Conservation (phyloP, 2,797 vertebrate species). For the Xyrichtys novacula region DNA sequence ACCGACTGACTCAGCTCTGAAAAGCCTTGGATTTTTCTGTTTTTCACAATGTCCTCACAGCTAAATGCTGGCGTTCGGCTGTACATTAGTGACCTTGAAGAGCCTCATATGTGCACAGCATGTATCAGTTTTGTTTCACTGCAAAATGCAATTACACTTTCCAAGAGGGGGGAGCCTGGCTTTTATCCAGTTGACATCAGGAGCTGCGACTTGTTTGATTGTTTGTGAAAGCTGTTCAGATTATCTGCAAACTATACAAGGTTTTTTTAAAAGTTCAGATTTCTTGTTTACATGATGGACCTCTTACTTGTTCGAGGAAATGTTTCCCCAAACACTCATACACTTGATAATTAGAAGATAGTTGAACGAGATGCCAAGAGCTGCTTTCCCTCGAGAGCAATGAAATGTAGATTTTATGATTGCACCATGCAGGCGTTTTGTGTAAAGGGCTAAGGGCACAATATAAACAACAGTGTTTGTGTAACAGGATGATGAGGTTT, state of each 20-base stretch:
- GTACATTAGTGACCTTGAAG: conserved; percentile 14
- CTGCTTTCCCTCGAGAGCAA: conserved; percentile 55
- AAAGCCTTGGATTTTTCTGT: not conserved
- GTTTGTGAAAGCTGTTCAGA: conserved; percentile 10
- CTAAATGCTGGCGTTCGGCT: not conserved
- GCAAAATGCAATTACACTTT: conserved; percentile 16
- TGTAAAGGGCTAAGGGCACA: conserved; percentile 48
- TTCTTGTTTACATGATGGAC: conserved; percentile 57
- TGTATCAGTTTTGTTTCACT: conserved; percentile 8
- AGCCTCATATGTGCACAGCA: not conserved
- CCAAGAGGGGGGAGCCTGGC: not conserved
- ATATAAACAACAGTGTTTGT: conserved; percentile 25
- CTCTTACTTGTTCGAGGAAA: conserved; percentile 46
- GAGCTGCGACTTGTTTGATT: conserved; percentile 20
- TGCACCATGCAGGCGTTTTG: conserved; percentile 50
- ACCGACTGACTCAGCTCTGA: conserved; percentile 4
- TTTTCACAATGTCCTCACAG: not conserved
- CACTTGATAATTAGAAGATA: conserved; percentile 66
- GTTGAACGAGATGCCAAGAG: conserved; percentile 45
- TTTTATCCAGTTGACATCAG: conserved; percentile 26
- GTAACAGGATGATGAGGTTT: conserved; percentile 16
- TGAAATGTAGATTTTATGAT: conserved; percentile 68
- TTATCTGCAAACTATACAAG: not conserved
- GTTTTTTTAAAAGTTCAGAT: conserved; percentile 32
- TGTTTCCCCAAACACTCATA: conserved; percentile 63